Evolutionary conservation across 1,140 invertebrate genomes (phyloP).

Genomic region (Conopomorpha cramerella): DNA sequence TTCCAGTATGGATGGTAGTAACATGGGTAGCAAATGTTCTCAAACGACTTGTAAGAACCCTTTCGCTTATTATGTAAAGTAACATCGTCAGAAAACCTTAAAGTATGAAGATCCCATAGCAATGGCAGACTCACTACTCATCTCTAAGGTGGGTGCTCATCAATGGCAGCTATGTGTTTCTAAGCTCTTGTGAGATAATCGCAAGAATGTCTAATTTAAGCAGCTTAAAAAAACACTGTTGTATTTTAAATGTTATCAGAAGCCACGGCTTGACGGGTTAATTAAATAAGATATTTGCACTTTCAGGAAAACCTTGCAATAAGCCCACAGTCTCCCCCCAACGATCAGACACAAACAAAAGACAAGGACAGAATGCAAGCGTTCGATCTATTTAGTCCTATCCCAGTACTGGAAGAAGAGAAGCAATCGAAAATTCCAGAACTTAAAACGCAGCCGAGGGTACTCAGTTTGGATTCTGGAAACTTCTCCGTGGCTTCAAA

Average conservation of each 20-base stretch:
- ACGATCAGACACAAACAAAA: slow-evolving; percentile 14
- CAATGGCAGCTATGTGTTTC: too few relatives aligned
- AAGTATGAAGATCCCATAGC: too few relatives aligned
- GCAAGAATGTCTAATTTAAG: not conserved
- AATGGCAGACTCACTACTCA: too few relatives aligned
- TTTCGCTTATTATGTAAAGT: too few relatives aligned
- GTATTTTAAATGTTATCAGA: not conserved
- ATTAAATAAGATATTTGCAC: slow-evolving; percentile 2
- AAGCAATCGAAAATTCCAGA: slow-evolving; percentile 32
- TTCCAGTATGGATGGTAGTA: too few relatives aligned
- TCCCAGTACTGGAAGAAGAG: slow-evolving; percentile 32
- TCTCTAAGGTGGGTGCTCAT: too few relatives aligned
- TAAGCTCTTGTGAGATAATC: not conserved
- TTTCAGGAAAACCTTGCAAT: slow-evolving; percentile 31
- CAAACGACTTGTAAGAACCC: too few relatives aligned
- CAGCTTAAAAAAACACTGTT: not conserved
- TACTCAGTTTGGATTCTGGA: slow-evolving; percentile 44
- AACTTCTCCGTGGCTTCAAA: slow-evolving; percentile 46
- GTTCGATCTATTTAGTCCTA: slow-evolving; percentile 61
- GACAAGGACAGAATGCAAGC: slow-evolving; percentile 30
- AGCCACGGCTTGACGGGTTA: too few relatives aligned
- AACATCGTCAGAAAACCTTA: too few relatives aligned
- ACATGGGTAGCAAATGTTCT: too few relatives aligned
- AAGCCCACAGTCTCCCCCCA: slow-evolving; percentile 8
- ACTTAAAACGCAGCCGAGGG: slow-evolving; percentile 26